Percentiles rank a stretch among this genome's conserved stretches.
Conservation (phyloP, 2,113 vertebrate genomes). For the Spea bombifrons region DNA sequence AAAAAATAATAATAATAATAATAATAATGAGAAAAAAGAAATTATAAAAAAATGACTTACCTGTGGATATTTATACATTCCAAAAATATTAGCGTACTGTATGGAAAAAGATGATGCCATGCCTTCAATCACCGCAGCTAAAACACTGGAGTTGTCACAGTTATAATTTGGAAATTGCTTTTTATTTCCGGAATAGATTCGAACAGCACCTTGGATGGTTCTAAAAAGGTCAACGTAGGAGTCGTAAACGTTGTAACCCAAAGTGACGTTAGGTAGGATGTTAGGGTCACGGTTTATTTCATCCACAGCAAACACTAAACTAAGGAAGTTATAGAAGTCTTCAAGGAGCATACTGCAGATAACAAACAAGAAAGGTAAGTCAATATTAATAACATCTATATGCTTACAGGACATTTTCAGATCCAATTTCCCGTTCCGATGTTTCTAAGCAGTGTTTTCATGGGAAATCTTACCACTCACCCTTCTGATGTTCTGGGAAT, state of each 20-base stretch:
- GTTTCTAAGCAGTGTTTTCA: too few species aligned
- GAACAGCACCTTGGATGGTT: constrained; percentile 34
- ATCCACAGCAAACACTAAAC: constrained; percentile 46
- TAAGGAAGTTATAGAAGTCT: constrained; percentile 40
- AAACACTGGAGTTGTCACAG: constrained; percentile 31
- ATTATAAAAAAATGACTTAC: not conserved
- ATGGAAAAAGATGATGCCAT: constrained; percentile 36
- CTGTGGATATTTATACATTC: constrained; percentile 41
- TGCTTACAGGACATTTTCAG: not conserved
- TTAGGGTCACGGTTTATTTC: constrained; percentile 38
- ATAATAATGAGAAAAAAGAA: too few species aligned
- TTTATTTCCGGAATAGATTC: constrained; percentile 22
- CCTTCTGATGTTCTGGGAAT: too few species aligned
- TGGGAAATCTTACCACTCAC: too few species aligned
- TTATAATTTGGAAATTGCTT: constrained; percentile 41
- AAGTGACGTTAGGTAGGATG: constrained; percentile 37
- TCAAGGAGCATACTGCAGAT: constrained; percentile 39
- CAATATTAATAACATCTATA: not conserved
- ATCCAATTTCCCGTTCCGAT: too few species aligned
- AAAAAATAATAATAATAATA: too few species aligned
- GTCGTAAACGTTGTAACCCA: constrained; percentile 41
- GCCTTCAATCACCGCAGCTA: constrained; percentile 40
- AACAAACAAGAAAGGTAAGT: not conserved
- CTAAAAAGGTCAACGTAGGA: constrained; percentile 36
- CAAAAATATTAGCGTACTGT: constrained; percentile 43